A percentile compares a stretch with the other conserved stretches of the same genome.
phyloP scores from a whole-genome alignment of 2,113 vertebrate species.

The Colius striatus region DNA sequence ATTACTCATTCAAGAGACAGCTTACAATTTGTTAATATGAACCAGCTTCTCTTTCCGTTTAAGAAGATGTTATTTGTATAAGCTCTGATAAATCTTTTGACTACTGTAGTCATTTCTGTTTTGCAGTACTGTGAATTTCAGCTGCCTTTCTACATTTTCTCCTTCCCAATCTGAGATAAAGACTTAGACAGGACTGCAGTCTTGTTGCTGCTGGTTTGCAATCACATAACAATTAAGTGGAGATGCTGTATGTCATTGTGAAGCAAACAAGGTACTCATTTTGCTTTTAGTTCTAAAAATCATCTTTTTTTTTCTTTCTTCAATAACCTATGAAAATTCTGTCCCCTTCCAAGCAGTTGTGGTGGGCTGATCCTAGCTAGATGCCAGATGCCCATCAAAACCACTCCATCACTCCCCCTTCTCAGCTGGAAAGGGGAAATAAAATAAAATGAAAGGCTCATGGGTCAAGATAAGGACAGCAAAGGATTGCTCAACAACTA shows the following conservation, averaged over 20 bases:
- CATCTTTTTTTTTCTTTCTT: background rate
- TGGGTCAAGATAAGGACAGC: no score
- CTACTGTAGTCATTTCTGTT: background rate
- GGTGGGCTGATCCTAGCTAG: no score
- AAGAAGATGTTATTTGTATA: background rate
- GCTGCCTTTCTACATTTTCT: background rate
- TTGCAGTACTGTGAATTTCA: background rate
- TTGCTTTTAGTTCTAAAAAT: background rate
- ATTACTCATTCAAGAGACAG: background rate
- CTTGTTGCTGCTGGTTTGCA: background rate
- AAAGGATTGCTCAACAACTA: no score
- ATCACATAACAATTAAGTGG: background rate
- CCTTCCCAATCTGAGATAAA: background rate
- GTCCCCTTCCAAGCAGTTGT: no score
- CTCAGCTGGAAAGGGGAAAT: no score
- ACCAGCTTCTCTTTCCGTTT: background rate
- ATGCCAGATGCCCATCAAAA: no score
- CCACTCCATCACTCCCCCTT: no score
- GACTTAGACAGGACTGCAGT: background rate
- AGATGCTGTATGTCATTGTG: rapidly evolving
- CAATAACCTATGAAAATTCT: background rate
- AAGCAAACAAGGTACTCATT: background rate
- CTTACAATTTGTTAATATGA: no score
- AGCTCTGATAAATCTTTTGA: background rate
- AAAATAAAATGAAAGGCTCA: no score